Percentiles rank a stretch among this genome's conserved stretches.
phyloP scores from a whole-genome alignment of 1,140 invertebrate species.

The Octopus sinensis region DNA sequence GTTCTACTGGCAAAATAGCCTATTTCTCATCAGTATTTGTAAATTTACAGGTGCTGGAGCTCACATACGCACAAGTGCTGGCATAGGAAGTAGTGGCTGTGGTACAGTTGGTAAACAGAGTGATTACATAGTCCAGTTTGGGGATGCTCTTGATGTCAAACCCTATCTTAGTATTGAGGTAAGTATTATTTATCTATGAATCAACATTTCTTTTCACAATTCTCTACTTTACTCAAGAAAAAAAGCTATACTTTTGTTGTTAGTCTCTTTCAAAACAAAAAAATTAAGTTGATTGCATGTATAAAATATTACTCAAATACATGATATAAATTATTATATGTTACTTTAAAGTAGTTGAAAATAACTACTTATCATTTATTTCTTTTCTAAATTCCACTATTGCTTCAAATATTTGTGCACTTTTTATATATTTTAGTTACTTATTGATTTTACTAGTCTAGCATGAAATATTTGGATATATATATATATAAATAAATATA shows the following conservation, averaged over 20 bases:
- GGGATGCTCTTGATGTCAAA: slow-evolving; percentile 12
- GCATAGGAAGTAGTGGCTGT: neutral
- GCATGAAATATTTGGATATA: neutral
- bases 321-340: no score
- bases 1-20: neutral
- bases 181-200: neutral
- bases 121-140: slow-evolving; percentile 14
- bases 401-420: no score
- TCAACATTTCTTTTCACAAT: no score
- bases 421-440: no score
- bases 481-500: neutral
- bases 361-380: no score
- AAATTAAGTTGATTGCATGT: no score
- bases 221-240: no score
- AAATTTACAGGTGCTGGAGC: slow-evolving; percentile 5
- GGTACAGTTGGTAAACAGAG: slow-evolving; percentile 1
- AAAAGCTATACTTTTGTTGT: no score
- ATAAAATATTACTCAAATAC: no score
- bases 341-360: no score
- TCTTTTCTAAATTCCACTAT: no score
- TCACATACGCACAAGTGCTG: neutral
- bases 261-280: no score
- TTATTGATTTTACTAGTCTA: neutral
- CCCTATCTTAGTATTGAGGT: slow-evolving; percentile 12
- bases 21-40: neutral